Conservation (phyloP, 2,113 vertebrate species). For the Neomonachus schauinslandi region DNA sequence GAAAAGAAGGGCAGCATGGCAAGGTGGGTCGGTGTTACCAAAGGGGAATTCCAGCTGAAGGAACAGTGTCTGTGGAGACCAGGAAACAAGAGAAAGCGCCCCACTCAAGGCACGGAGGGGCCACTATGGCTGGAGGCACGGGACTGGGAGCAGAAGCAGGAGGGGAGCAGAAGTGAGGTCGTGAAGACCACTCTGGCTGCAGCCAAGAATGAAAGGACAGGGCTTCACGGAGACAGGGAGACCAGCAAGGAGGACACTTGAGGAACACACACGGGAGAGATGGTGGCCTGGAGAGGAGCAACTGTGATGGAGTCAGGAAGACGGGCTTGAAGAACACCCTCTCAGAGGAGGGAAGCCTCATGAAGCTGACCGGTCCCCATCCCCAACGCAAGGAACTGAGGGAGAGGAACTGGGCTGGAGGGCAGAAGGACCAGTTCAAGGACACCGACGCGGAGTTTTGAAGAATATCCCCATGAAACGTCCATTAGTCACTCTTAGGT, state of each 20-base stretch:
- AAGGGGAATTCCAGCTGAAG: neutral
- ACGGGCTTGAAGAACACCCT: neutral
- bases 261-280: fast-evolving
- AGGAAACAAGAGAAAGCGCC: neutral
- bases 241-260: too few relatives aligned
- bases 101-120: neutral
- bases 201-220: neutral
- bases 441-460: neutral
- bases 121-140: neutral
- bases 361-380: neutral
- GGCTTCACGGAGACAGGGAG: neutral
- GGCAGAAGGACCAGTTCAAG: neutral
- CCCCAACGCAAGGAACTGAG: fast-evolving
- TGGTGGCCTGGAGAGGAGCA: neutral
- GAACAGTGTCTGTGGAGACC: neutral
- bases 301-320: fast-evolving
- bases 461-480: neutral
- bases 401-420: neutral
- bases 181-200: neutral
- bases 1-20: neutral
- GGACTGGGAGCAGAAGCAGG: neutral
- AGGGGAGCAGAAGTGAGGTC: too few relatives aligned
- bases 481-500: neutral
- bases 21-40: neutral
- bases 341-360: neutral